A percentile compares a stretch with the other conserved stretches of the same genome.
These are phyloP conservation scores for Trichosurus vulpecula DNA, from an alignment of 2,797 vertebrate genomes.

Conservation along the genomic window DNA sequence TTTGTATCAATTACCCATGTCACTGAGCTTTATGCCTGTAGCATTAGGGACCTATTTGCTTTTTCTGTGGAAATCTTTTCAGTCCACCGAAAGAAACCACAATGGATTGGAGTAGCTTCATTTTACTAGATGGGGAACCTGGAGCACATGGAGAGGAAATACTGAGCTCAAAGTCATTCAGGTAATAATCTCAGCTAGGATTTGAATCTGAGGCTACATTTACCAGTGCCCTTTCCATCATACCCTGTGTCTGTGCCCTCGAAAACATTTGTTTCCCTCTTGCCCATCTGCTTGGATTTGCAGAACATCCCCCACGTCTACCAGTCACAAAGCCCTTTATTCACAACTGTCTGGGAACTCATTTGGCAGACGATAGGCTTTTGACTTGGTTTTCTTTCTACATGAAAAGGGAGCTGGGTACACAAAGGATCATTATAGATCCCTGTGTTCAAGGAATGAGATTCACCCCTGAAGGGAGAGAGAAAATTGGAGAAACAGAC, in stretches of 20 bases:
- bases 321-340: background rate
- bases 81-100: background rate
- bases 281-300: background rate
- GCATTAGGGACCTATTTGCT: background rate
- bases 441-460: background rate
- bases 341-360: background rate
- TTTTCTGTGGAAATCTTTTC: background rate
- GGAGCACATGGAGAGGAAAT: background rate
- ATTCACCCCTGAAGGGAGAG: background rate
- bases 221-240: background rate
- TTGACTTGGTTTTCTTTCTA: background rate
- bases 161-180: background rate
- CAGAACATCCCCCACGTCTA: background rate
- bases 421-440: background rate
- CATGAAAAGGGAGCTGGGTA: background rate
- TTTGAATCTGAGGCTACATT: background rate
- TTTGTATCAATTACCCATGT: background rate
- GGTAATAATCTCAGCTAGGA: background rate
- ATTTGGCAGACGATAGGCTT: background rate
- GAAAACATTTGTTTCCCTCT: background rate
- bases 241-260: background rate
- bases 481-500: background rate
- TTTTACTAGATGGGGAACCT: background rate
- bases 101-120: background rate
- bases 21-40: background rate